Conservation (phyloP, 1,140 invertebrate species). For the Drosophila baimaii region DNA sequence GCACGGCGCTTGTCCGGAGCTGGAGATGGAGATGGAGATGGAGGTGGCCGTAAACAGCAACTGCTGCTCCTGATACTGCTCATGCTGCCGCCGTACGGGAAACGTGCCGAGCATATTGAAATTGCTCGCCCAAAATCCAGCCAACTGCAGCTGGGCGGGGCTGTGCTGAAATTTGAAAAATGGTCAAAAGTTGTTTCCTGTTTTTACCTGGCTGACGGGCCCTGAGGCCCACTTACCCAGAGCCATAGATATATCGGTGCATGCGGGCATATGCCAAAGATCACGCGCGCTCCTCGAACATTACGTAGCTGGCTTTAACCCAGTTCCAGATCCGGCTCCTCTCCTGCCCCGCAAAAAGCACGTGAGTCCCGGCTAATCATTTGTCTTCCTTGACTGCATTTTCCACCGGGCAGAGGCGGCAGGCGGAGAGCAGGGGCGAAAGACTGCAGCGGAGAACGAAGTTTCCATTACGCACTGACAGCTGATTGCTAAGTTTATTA, state of each 20-base stretch:
- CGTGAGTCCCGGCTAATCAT: slow-evolving; percentile 60
- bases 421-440: neutral
- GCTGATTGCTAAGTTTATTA: slow-evolving; percentile 67
- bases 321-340: slow-evolving; percentile 37
- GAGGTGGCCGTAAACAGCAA: slow-evolving; percentile 57
- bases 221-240: slow-evolving; percentile 46
- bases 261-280: slow-evolving; percentile 58
- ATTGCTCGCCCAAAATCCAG: slow-evolving; percentile 42
- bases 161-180: slow-evolving; percentile 61
- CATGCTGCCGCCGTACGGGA: slow-evolving; percentile 15
- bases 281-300: slow-evolving; percentile 48
- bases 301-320: slow-evolving; percentile 50
- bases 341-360: slow-evolving; percentile 10
- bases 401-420: neutral
- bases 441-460: slow-evolving; percentile 32
- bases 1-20: slow-evolving; percentile 26
- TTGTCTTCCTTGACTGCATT: slow-evolving; percentile 62
- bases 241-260: slow-evolving; percentile 37
- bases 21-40: slow-evolving; percentile 41
- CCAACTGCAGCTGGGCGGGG: slow-evolving; percentile 13
- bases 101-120: slow-evolving; percentile 60
- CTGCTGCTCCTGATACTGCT: slow-evolving; percentile 33
- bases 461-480: slow-evolving; percentile 67
- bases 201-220: slow-evolving; percentile 52
- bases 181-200: slow-evolving; percentile 59